A percentile compares a stretch with the other conserved stretches of the same genome.
Evolutionary conservation across 2,888 invertebrate genomes (phyloP).

Genomic region (Erynnis tages): DNA sequence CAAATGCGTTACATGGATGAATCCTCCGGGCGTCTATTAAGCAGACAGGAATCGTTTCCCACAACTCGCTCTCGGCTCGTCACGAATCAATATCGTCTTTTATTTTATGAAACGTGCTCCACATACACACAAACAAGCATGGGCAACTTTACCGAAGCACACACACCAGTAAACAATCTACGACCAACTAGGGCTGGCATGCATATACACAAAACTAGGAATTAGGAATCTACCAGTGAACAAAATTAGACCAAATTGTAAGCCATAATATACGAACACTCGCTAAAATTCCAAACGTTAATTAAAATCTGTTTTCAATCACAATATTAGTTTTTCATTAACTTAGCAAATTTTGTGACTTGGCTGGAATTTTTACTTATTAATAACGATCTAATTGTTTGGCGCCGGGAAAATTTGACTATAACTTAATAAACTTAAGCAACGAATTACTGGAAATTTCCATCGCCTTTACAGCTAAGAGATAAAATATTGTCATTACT

Average conservation of each 20-base stretch:
- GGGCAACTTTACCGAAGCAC: slow-evolving; percentile 32
- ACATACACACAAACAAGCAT: slow-evolving; percentile 54
- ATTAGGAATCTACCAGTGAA: slow-evolving; percentile 49
- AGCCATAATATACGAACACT: slow-evolving; percentile 54
- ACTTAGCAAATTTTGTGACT: slow-evolving; percentile 39
- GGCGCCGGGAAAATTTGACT: not conserved
- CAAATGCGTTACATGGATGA: slow-evolving; percentile 54
- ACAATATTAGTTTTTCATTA: slow-evolving; percentile 51
- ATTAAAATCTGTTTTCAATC: slow-evolving; percentile 56
- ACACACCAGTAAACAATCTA: slow-evolving; percentile 31
- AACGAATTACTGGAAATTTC: no score
- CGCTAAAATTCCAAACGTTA: slow-evolving; percentile 57
- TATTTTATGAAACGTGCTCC: slow-evolving; percentile 77
- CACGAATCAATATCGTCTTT: slow-evolving; percentile 81
- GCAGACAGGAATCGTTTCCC: slow-evolving; percentile 75
- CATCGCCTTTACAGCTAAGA: no score
- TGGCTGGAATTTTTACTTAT: slow-evolving; percentile 18
- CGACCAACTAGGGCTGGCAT: slow-evolving; percentile 35
- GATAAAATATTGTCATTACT: no score
- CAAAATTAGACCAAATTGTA: slow-evolving; percentile 67
- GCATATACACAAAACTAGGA: slow-evolving; percentile 43
- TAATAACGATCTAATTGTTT: no score
- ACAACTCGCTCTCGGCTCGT: slow-evolving; percentile 73
- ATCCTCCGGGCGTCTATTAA: slow-evolving; percentile 73
- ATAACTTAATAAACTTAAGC: no score